A percentile compares a stretch with the other conserved stretches of the same genome.
Conservation (phyloP, 2,797 vertebrate genomes). For the Notolabrus celidotus region DNA sequence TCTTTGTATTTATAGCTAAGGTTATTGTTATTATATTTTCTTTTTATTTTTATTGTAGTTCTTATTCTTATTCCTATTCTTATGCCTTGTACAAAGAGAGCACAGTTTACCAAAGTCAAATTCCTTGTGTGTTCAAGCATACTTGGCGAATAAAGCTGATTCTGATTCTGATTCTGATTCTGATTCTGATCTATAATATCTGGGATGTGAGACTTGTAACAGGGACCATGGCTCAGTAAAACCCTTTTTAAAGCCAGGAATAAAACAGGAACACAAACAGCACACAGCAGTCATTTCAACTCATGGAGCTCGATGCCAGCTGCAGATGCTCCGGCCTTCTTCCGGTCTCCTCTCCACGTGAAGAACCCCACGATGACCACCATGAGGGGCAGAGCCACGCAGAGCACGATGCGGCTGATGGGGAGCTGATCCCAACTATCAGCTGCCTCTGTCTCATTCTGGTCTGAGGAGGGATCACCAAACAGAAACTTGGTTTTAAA, state of each 20-base stretch:
- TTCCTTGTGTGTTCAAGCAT: too few species aligned
- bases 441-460: fast-evolving
- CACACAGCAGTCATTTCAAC: neutral
- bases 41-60: too few species aligned
- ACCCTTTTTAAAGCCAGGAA: neutral
- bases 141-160: too few species aligned
- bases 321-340: conserved; percentile 1
- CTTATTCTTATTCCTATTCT: too few species aligned
- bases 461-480: fast-evolving
- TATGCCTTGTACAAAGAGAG: too few species aligned
- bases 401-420: conserved; percentile 61
- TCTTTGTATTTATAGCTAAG: too few species aligned
- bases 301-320: conserved; percentile 22
- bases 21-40: too few species aligned
- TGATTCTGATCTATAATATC: too few species aligned
- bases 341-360: conserved; percentile 7
- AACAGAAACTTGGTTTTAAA: conserved; percentile 54
- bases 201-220: too few species aligned
- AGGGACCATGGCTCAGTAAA: neutral
- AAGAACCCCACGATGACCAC: conserved; percentile 42
- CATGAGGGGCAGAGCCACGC: conserved; percentile 53
- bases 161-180: too few species aligned
- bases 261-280: neutral
- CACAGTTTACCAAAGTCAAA: too few species aligned
- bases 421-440: conserved; percentile 10